Conservation (phyloP, 2,888 invertebrate genomes). For the Nemapogon koenigi region DNA sequence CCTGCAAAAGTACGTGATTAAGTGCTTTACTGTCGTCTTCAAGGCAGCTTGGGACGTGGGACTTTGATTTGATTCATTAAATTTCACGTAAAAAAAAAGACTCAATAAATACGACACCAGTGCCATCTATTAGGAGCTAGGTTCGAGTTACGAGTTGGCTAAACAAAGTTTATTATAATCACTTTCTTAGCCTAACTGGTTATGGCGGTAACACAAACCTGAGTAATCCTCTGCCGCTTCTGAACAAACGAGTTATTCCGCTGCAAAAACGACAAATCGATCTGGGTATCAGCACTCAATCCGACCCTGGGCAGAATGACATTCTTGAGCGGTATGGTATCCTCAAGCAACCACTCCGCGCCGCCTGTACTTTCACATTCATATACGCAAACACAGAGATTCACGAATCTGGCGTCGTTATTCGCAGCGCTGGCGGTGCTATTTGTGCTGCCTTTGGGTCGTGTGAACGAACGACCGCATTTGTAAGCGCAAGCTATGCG, state of each 20-base stretch:
- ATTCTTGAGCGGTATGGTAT: constrained; percentile 92
- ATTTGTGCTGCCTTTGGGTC: constrained; percentile 83
- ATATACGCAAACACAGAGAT: constrained; percentile 94
- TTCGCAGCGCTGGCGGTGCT: constrained; percentile 61
- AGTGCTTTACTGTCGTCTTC: too few relatives aligned
- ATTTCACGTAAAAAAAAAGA: too few relatives aligned
- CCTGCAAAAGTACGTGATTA: too few relatives aligned
- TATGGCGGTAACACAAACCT: too few relatives aligned
- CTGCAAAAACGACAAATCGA: constrained; percentile 83
- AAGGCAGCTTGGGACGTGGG: too few relatives aligned
- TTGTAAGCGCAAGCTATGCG: constrained; percentile 97
- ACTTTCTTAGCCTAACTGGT: background rate
- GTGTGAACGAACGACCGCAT: constrained; percentile 87
- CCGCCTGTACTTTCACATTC: constrained; percentile 99
- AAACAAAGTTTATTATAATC: too few relatives aligned
- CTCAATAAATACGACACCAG: too few relatives aligned
- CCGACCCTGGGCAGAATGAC: constrained; percentile 85
- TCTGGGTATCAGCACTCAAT: constrained; percentile 80
- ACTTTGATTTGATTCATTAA: too few relatives aligned
- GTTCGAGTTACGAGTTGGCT: too few relatives aligned
- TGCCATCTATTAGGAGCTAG: too few relatives aligned
- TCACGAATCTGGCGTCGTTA: constrained; percentile 78
- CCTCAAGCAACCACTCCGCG: constrained; percentile 92
- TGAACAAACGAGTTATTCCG: constrained; percentile 81
- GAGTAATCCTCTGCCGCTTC: constrained; percentile 82